phyloP scores from a whole-genome alignment of 1,140 invertebrate genomes.

The Pectinophora gossypiella region DNA sequence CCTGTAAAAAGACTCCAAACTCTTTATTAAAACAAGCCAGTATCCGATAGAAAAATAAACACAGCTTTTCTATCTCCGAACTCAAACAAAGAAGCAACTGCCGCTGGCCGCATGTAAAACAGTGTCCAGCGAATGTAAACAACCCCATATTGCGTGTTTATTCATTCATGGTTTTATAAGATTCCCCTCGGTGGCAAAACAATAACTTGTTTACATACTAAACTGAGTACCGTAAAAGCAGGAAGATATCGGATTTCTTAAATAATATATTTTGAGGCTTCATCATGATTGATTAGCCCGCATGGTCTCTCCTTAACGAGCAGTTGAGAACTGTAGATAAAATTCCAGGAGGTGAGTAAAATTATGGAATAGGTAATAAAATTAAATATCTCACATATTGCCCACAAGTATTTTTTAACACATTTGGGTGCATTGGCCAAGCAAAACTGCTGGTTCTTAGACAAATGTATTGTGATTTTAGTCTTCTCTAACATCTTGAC shows the following conservation, averaged over 20 bases:
- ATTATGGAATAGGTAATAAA: neutral
- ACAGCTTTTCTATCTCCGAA: neutral
- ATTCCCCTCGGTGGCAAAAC: neutral
- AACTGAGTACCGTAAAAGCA: neutral
- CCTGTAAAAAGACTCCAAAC: too few relatives aligned
- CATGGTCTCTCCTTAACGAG: too few relatives aligned
- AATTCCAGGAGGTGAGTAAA: neutral
- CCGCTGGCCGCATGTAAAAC: neutral
- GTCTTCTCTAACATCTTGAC: too few relatives aligned
- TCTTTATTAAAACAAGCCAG: too few relatives aligned
- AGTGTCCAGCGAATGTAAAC: neutral
- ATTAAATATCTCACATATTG: neutral
- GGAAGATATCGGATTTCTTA: neutral
- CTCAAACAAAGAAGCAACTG: neutral
- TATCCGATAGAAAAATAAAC: neutral
- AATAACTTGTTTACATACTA: neutral
- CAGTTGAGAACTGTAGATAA: neutral
- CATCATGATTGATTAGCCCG: too few relatives aligned
- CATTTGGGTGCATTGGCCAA: too few relatives aligned
- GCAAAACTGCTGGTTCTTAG: too few relatives aligned
- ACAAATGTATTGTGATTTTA: too few relatives aligned
- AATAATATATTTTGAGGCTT: too few relatives aligned
- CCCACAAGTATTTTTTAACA: too few relatives aligned
- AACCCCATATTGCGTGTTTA: neutral
- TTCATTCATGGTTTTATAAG: slow-evolving; percentile 4